A percentile compares a stretch with the other conserved stretches of the same genome.
These are phyloP conservation scores for Lepilemur ruficaudatus DNA, from an alignment of 2,797 vertebrate genomes.

Conservation along the genomic window DNA sequence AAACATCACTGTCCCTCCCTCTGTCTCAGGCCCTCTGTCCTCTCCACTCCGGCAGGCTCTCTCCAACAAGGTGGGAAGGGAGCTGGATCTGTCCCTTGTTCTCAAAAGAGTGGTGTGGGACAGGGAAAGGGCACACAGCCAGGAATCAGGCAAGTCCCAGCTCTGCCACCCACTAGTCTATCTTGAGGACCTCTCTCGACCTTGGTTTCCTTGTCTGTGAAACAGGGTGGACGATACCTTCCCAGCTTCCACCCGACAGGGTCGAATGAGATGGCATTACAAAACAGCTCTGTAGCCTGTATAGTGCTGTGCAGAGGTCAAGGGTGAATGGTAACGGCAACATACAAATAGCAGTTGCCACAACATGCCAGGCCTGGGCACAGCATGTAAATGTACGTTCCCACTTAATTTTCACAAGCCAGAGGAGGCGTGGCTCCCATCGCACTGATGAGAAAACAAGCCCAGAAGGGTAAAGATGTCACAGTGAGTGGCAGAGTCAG, in stretches of 20 bases:
- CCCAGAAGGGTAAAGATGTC: background rate
- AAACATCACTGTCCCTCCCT: fast-evolving
- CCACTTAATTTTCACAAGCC: background rate
- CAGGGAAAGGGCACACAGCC: background rate
- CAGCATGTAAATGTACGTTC: background rate
- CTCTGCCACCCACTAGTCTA: background rate
- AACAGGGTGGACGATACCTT: background rate
- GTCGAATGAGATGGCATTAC: background rate
- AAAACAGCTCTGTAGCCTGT: background rate
- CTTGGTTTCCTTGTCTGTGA: background rate
- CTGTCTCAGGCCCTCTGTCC: background rate
- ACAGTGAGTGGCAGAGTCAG: background rate
- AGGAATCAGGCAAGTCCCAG: background rate
- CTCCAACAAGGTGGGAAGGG: background rate
- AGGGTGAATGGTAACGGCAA: background rate
- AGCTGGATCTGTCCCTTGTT: background rate
- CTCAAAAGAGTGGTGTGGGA: background rate
- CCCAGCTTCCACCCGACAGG: background rate
- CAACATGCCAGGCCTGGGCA: background rate
- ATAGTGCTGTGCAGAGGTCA: background rate
- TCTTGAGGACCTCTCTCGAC: background rate
- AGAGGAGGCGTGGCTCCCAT: background rate
- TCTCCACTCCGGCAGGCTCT: background rate
- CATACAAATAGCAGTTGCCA: background rate
- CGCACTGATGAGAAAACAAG: background rate